Evolutionary conservation across 2,888 invertebrate species (phyloP).

Genomic region (Molorchus minor): DNA sequence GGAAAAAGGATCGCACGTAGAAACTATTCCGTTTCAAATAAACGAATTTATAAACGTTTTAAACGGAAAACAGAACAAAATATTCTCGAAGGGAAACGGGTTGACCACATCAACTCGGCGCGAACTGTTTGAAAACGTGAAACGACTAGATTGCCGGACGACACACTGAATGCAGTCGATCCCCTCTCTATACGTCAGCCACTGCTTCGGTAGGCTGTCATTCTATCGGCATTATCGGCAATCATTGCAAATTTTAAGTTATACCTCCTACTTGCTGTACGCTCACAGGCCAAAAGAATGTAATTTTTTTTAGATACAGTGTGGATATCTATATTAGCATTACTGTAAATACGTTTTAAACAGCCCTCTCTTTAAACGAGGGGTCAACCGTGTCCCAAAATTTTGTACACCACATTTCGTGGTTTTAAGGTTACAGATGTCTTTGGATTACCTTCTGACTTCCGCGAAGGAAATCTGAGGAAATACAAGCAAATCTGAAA

Average conservation of each 20-base stretch:
- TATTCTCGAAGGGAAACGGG: conserved; percentile 18
- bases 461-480: no score
- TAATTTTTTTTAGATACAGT: neutral
- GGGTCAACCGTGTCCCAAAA: no score
- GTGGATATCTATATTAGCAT: no score
- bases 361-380: no score
- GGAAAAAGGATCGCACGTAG: neutral
- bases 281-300: neutral
- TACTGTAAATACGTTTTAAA: neutral
- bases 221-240: conserved; percentile 21
- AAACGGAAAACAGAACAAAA: conserved; percentile 21
- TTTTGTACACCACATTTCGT: no score
- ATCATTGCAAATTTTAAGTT: conserved; percentile 21
- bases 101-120: conserved; percentile 20
- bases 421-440: no score
- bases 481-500: no score
- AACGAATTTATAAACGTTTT: conserved; percentile 4
- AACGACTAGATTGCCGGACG: conserved; percentile 22
- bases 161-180: conserved; percentile 23
- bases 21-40: neutral
- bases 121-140: conserved; percentile 24
- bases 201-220: conserved; percentile 23
- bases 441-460: no score
- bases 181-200: conserved; percentile 24
- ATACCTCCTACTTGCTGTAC: conserved; percentile 1